phyloP scores from a whole-genome alignment of 2,113 vertebrate genomes.

The Sakesphorus luctuosus region DNA sequence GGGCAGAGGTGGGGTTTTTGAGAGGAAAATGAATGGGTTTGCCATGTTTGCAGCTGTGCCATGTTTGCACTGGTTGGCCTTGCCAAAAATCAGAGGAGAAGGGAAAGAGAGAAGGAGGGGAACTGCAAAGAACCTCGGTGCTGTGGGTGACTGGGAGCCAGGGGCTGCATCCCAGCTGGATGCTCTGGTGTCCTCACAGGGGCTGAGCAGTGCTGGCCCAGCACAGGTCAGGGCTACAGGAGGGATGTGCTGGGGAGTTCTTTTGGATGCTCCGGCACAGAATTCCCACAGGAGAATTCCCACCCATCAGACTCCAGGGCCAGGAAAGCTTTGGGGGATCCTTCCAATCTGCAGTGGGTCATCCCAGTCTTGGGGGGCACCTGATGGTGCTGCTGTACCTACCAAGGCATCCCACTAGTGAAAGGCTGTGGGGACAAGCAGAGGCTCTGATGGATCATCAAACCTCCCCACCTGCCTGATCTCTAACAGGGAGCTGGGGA shows the following conservation, averaged over 20 bases:
- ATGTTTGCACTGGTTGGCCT: rapidly evolving
- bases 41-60: background rate
- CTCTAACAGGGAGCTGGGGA: background rate
- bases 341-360: background rate
- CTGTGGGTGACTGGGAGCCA: background rate
- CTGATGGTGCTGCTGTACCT: rapidly evolving
- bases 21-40: background rate
- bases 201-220: background rate
- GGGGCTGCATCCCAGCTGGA: background rate
- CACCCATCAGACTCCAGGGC: rapidly evolving
- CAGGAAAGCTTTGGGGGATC: background rate
- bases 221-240: background rate
- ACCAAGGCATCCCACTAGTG: background rate
- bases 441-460: background rate
- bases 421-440: background rate
- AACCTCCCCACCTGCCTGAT: background rate
- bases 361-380: background rate
- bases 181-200: rapidly evolving
- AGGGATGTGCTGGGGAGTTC: background rate
- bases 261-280: background rate
- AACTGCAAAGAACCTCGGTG: background rate
- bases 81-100: background rate
- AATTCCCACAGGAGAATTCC: background rate
- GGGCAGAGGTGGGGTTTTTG: background rate
- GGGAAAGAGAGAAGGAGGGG: background rate